Percentiles rank a stretch among this genome's conserved stretches.
phyloP scores from a whole-genome alignment of 2,113 vertebrate genomes.

The Potamarius usumacintae region DNA sequence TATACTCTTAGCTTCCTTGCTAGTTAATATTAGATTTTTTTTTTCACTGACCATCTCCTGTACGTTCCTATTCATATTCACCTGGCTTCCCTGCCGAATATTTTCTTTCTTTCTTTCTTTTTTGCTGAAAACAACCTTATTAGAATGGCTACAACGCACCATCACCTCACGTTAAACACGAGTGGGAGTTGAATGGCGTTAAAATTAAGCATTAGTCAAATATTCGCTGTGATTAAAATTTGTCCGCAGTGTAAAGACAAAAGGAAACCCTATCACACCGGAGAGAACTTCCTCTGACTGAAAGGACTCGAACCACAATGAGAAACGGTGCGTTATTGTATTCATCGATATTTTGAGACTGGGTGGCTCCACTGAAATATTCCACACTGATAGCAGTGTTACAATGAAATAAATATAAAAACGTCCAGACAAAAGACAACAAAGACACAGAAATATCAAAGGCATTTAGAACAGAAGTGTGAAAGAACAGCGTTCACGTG shows the following conservation, averaged over 20 bases:
- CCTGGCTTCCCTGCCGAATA: too few relatives aligned
- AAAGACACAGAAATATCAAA: constrained; percentile 9
- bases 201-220: too few relatives aligned
- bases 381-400: not conserved
- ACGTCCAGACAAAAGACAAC: not conserved
- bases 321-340: not conserved
- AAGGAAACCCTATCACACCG: not conserved
- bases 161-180: not conserved
- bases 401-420: not conserved
- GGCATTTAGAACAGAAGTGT: not conserved
- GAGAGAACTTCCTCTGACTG: not conserved
- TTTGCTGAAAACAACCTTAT: too few relatives aligned
- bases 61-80: not conserved
- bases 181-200: not conserved
- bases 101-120: not conserved
- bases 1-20: not conserved
- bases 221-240: not conserved
- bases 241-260: not conserved
- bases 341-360: not conserved
- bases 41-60: not conserved
- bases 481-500: not conserved
- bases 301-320: not conserved
- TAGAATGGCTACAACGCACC: not conserved
- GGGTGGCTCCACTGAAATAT: not conserved
- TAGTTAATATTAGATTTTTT: not conserved